Conservation (phyloP, 2,797 vertebrate genomes). For the Agapornis canus region DNA sequence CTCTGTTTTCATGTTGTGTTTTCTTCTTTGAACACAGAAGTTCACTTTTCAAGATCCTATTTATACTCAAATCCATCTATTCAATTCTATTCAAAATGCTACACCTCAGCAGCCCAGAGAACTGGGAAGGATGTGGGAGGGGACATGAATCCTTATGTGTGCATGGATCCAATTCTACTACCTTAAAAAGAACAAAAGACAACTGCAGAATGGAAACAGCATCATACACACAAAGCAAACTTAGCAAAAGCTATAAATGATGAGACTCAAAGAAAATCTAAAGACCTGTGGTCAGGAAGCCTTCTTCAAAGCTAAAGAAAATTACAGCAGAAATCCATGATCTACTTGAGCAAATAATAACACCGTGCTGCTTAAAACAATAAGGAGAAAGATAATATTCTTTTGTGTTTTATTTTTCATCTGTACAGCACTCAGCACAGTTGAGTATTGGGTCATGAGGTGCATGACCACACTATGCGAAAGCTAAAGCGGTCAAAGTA, state of each 20-base stretch:
- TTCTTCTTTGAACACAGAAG: constrained; percentile 48
- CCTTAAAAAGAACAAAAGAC: constrained; percentile 14
- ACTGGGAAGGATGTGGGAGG: constrained; percentile 2
- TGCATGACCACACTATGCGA: neutral
- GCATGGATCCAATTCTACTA: constrained; percentile 11
- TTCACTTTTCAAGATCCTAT: constrained; percentile 51
- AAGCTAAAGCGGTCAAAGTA: neutral
- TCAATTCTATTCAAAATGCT: constrained; percentile 35
- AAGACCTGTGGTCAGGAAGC: neutral
- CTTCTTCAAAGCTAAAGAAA: neutral
- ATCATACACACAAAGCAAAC: neutral
- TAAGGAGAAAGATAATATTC: too few species aligned
- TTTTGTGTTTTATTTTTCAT: neutral
- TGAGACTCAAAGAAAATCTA: neutral
- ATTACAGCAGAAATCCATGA: neutral
- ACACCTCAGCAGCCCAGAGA: constrained; percentile 16
- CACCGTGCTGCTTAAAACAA: neutral
- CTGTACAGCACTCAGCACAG: neutral
- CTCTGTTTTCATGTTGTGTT: constrained; percentile 45
- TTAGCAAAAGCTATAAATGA: neutral
- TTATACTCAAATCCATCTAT: constrained; percentile 44
- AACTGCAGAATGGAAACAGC: neutral
- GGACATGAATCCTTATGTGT: neutral
- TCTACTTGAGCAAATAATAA: neutral
- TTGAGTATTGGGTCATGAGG: neutral